Conservation (phyloP, 92 coral and sea anemone species). For the Palythoa heliodiscus region DNA sequence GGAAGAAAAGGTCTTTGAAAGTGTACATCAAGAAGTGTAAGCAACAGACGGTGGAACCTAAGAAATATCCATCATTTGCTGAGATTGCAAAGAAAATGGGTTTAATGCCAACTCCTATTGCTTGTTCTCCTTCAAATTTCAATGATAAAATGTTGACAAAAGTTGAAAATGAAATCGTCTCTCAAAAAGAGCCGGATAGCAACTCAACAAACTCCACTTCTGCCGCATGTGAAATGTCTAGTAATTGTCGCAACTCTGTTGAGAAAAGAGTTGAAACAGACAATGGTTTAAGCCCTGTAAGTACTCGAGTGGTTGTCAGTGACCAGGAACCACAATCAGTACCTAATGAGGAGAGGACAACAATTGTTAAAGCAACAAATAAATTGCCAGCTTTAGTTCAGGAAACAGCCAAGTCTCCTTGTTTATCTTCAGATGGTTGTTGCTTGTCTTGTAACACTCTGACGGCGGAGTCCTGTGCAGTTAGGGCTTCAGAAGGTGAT, state of each 20-base stretch:
- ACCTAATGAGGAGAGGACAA: conserved; percentile 17
- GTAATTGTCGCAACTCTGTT: neutral
- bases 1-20: conserved; percentile 59
- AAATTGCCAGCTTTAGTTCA: neutral
- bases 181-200: neutral
- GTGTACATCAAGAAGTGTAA: conserved; percentile 69
- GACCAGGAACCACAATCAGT: neutral
- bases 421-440: neutral
- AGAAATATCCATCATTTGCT: conserved; percentile 73
- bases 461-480: neutral
- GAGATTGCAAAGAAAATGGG: conserved; percentile 72
- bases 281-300: neutral
- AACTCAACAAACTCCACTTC: neutral
- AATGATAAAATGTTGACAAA: neutral
- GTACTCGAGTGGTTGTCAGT: neutral
- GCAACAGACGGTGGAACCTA: conserved; percentile 37
- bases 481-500: neutral
- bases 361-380: neutral
- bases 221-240: neutral
- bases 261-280: neutral
- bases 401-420: neutral
- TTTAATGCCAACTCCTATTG: conserved; percentile 13
- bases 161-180: neutral
- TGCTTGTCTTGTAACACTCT: neutral
- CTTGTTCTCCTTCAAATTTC: neutral